Evolutionary conservation across 92 coral and sea anemone species (phyloP), one percentile per base, ranked within the genome.

Genomic region (Zoanthus gigantus): DNA sequence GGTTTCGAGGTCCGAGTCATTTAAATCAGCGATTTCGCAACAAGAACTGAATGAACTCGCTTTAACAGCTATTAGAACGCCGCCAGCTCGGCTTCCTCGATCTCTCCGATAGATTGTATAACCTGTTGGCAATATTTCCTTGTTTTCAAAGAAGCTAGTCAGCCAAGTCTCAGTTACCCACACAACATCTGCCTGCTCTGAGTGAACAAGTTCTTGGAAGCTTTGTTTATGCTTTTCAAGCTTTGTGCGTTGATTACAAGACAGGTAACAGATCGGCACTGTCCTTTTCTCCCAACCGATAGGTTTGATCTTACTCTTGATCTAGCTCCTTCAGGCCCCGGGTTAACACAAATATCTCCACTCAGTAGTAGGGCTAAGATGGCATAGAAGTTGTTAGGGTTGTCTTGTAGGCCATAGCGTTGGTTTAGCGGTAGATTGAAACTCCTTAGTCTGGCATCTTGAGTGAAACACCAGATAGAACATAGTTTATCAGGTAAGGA

Each of bases 131-230:
- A 90, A 87, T 34, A 91, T 80, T 75, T 91, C 93, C 48, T 68
- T 56, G 89, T 83, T 65, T 53, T 74, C 91, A 52, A 91, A 65
- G 54, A 58, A 46, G 60, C 73, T 67, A 12, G 61, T 87, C 31
- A 88, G 86, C 89, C 93, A 91, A 44, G 93, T 91, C 79, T 91
- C 93, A 7, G 91, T 88, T 47, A 91, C 93, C 84, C 88, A 91
- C 60, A 91, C 89, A 31, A 91, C 58, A 82, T 91, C 89, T 1
- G 91, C 80, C 48, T 88, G 71, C 72, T 91, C 93, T 12, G 91
- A 81, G 53, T 91, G 66, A 7, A 32, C 2, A 72, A 91, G 93
- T 71, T 91, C 93, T 79, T 91, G 89, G 69, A 88, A 91, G 71
- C 91, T 23, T 23, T 23, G 23, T 23, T 23, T 23, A 23, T 23